phyloP scores from a whole-genome alignment of 1,140 invertebrate genomes.

The Forficula auricularia region DNA sequence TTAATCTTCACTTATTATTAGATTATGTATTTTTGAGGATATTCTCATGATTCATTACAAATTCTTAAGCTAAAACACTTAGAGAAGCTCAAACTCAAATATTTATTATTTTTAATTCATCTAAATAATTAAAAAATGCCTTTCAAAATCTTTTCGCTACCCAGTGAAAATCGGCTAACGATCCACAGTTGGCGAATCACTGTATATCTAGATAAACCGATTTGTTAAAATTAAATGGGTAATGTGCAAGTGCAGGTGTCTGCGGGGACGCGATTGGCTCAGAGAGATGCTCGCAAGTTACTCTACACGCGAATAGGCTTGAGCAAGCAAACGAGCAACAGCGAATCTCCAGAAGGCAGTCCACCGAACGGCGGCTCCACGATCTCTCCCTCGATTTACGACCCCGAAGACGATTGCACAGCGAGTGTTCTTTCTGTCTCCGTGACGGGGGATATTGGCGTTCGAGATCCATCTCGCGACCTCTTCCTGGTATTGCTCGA shows the following conservation, averaged over 20 bases:
- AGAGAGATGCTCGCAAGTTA: constrained; percentile 20
- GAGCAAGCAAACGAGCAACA: constrained; percentile 14
- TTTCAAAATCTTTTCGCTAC: constrained; percentile 10
- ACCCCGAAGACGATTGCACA: not conserved
- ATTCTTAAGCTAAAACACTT: no score
- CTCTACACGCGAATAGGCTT: constrained; percentile 21
- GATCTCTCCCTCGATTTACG: constrained; percentile 6
- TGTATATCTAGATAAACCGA: no score
- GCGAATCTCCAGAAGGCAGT: not conserved
- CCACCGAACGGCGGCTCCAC: not conserved
- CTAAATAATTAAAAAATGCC: constrained; percentile 12
- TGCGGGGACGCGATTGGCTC: not conserved
- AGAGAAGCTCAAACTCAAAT: no score
- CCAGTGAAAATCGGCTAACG: constrained; percentile 4
- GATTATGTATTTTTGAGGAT: no score
- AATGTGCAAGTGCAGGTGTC: constrained; percentile 6
- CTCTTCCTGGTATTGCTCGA: constrained; percentile 40
- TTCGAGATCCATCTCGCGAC: constrained; percentile 28
- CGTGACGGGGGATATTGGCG: constrained; percentile 20
- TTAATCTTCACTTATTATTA: no score
- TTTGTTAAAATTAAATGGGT: no score
- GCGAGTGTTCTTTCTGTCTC: constrained; percentile 4
- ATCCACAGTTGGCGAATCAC: no score
- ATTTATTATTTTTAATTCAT: not conserved
- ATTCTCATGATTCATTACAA: no score